A percentile compares a stretch with the other conserved stretches of the same genome.
Conservation (phyloP, 1,140 invertebrate genomes). For the Brachionus manjavacas region DNA sequence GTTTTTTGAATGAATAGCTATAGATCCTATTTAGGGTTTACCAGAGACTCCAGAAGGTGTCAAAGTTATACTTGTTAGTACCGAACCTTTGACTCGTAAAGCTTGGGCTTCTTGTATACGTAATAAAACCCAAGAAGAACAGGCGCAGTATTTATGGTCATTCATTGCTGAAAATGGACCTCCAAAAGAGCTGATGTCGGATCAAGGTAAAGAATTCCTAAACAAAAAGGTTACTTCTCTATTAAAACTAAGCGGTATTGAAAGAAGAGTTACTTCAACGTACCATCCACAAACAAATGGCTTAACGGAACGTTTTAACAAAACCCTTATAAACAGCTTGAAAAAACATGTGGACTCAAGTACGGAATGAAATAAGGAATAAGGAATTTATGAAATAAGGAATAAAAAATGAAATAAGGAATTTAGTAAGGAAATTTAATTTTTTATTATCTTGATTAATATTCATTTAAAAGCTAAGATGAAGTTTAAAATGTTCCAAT, state of each 20-base stretch:
- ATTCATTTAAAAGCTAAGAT: too few species aligned
- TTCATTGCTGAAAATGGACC: neutral
- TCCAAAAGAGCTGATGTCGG: neutral
- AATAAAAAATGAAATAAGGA: too few species aligned
- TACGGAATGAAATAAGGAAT: too few species aligned
- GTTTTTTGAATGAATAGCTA: neutral
- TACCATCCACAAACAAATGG: neutral
- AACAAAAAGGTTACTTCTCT: neutral
- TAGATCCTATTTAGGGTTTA: neutral
- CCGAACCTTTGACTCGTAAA: neutral
- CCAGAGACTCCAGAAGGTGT: neutral
- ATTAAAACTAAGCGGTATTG: neutral
- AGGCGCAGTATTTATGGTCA: neutral
- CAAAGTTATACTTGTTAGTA: neutral
- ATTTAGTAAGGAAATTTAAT: neutral
- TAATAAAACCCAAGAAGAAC: neutral
- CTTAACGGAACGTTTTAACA: too few species aligned
- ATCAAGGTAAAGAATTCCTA: neutral
- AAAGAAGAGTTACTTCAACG: neutral
- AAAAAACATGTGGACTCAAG: too few species aligned
- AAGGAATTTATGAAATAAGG: too few species aligned
- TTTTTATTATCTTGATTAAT: neutral
- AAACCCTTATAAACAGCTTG: too few species aligned
- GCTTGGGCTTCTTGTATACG: neutral
- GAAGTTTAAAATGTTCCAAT: too few species aligned